phyloP scores from a whole-genome alignment of 2,888 invertebrate species.

The Epinotia nisella region DNA sequence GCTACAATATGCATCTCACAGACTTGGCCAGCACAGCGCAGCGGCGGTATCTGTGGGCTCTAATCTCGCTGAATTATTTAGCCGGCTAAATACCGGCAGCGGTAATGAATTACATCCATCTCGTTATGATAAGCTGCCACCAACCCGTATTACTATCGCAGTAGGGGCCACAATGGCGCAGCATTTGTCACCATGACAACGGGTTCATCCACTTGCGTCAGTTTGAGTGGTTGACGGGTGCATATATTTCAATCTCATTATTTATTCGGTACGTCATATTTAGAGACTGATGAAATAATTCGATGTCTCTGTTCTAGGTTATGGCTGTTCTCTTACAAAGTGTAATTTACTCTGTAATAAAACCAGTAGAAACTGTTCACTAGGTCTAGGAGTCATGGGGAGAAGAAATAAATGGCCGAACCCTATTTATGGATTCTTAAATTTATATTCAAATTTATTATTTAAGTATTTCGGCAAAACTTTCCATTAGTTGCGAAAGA shows the following conservation, averaged over 20 bases:
- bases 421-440: too few relatives aligned
- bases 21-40: neutral
- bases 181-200: conserved; percentile 16
- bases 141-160: neutral
- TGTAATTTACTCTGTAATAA: too few relatives aligned
- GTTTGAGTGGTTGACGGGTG: conserved; percentile 21
- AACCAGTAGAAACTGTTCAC: too few relatives aligned
- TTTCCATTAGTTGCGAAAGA: too few relatives aligned
- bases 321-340: neutral
- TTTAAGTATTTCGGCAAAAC: too few relatives aligned
- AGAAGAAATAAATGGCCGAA: too few relatives aligned
- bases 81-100: conserved; percentile 14
- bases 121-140: conserved; percentile 24
- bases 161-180: neutral
- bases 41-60: conserved; percentile 16
- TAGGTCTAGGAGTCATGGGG: too few relatives aligned
- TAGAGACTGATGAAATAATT: conserved; percentile 20
- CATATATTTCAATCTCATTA: conserved; percentile 32
- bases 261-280: conserved; percentile 10
- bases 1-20: neutral
- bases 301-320: neutral
- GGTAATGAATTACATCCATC: conserved; percentile 31
- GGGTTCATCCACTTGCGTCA: conserved; percentile 2
- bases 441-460: too few relatives aligned
- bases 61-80: conserved; percentile 33